Evolutionary conservation across 2,797 vertebrate genomes (phyloP).

Genomic region (Acanthornis magna): DNA sequence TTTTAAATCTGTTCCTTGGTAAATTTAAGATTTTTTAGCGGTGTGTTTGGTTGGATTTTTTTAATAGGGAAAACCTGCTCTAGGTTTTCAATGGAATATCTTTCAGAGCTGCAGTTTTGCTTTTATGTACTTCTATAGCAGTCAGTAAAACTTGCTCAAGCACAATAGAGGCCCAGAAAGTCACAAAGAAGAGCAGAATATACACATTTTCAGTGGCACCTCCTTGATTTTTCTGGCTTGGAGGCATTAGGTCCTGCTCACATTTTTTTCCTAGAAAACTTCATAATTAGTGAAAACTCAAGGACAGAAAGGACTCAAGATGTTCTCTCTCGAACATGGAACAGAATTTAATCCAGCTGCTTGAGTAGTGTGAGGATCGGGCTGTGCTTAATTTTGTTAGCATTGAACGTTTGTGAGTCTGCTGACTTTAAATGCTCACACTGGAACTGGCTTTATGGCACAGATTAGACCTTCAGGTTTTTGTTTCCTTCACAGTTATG

Average conservation of each 20-base stretch:
- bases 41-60: not conserved
- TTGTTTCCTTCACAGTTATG: not conserved
- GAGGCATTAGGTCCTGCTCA: not conserved
- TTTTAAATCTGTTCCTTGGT: not conserved
- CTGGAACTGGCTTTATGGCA: not conserved
- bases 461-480: not conserved
- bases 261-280: not conserved
- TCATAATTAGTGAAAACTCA: not conserved
- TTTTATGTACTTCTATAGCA: not conserved
- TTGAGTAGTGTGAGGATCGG: not conserved
- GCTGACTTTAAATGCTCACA: not conserved
- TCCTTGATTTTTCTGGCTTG: not conserved
- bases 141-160: not conserved
- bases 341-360: not conserved
- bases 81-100: not conserved
- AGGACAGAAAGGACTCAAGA: not conserved
- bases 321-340: fast-evolving
- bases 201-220: not conserved
- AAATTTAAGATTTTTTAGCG: not conserved
- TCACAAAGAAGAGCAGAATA: not conserved
- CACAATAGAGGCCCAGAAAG: not conserved
- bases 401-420: not conserved
- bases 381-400: not conserved
- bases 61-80: not conserved
- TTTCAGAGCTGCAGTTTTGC: not conserved